These are phyloP conservation scores for Aleadryas rufinucha DNA, from an alignment of 2,113 vertebrate genomes.

Conservation along the genomic window DNA sequence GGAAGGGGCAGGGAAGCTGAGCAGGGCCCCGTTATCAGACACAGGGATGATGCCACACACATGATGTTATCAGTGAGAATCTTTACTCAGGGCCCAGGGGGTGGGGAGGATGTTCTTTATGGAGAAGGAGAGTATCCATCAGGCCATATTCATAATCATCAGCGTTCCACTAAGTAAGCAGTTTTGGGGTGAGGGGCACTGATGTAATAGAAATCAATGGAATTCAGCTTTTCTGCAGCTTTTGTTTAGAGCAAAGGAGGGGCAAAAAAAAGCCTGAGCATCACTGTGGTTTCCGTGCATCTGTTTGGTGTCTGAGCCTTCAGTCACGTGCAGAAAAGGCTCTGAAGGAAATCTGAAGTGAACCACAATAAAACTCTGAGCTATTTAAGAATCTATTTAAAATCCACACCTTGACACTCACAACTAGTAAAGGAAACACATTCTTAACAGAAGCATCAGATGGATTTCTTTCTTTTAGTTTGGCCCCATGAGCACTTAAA, in stretches of 20 bases:
- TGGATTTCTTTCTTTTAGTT: background rate
- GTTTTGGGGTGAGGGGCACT: background rate
- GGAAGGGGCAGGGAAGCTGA: slow-evolving; percentile 42
- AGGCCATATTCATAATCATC: slow-evolving; percentile 23
- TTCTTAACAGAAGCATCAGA: background rate
- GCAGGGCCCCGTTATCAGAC: background rate
- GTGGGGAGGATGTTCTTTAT: slow-evolving; percentile 13
- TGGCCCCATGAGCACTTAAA: background rate
- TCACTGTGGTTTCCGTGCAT: background rate
- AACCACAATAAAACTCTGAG: background rate
- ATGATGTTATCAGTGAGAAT: slow-evolving; percentile 52
- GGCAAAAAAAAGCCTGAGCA: background rate
- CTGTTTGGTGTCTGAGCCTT: background rate
- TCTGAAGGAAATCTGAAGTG: background rate
- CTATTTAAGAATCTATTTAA: background rate
- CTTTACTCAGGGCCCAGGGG: slow-evolving; percentile 32
- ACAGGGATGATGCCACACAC: slow-evolving; percentile 21
- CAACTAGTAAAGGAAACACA: background rate
- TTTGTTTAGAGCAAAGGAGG: background rate
- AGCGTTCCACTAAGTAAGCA: slow-evolving; percentile 23
- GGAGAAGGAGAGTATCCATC: slow-evolving; percentile 11
- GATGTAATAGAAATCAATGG: slow-evolving; percentile 53
- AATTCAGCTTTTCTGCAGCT: slow-evolving; percentile 49
- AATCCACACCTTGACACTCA: background rate
- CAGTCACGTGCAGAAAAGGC: background rate